Percentiles rank a stretch among this genome's conserved stretches.
Evolutionary conservation across 2,888 invertebrate species (phyloP).

Genomic region (Acanthosepion lycidas): DNA sequence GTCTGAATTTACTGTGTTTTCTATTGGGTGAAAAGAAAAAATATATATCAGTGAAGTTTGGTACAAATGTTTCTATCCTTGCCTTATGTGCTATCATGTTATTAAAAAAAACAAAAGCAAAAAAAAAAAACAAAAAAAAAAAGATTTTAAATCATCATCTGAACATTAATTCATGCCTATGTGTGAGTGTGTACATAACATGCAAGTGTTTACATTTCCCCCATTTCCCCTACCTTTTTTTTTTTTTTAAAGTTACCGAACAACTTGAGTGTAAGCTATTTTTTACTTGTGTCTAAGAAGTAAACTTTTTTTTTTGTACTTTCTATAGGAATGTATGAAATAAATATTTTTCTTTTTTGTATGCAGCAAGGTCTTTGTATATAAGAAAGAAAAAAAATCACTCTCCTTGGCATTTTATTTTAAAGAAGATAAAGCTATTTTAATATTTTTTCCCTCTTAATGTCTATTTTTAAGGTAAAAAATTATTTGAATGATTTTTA

Average conservation of each 20-base stretch:
- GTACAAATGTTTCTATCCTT: slow-evolving; percentile 12
- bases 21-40: not conserved
- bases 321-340: not conserved
- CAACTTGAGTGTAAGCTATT: slow-evolving; percentile 18
- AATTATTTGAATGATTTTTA: not conserved
- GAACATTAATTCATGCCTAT: slow-evolving; percentile 15
- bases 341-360: not conserved
- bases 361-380: not conserved
- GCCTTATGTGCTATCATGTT: not conserved
- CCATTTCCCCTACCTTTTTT: no score
- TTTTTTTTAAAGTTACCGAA: not conserved
- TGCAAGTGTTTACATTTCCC: slow-evolving; percentile 23
- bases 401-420: not conserved
- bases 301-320: slow-evolving; percentile 22
- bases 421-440: slow-evolving; percentile 18
- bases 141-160: not conserved
- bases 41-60: not conserved
- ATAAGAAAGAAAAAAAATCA: not conserved
- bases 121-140: no score
- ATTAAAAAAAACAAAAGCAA: no score
- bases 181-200: slow-evolving; percentile 35
- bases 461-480: slow-evolving; percentile 23
- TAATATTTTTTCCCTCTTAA: not conserved
- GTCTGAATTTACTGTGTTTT: slow-evolving; percentile 33
- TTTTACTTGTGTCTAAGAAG: slow-evolving; percentile 4